Percentiles rank a stretch among this genome's conserved stretches.
Evolutionary conservation across 2,113 vertebrate genomes (phyloP).

Genomic region (Salvelinus fontinalis): DNA sequence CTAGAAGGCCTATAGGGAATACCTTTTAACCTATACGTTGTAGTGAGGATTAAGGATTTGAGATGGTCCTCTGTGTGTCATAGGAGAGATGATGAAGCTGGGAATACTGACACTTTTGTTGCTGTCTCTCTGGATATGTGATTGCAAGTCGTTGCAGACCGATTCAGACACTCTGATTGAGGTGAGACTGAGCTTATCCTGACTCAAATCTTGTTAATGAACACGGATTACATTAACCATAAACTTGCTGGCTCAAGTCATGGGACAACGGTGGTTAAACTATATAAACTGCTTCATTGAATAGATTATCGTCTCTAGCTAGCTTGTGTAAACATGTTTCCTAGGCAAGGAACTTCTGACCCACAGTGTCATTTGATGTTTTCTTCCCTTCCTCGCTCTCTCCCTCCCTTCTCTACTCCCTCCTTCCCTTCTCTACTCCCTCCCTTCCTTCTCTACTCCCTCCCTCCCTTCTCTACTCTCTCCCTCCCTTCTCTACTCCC

Average conservation of each 20-base stretch:
- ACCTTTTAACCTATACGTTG: too few species aligned
- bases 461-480: too few species aligned
- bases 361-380: neutral
- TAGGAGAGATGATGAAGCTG: neutral
- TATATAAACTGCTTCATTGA: neutral
- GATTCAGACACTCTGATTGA: neutral
- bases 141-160: neutral
- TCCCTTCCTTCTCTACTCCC: too few species aligned
- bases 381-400: neutral
- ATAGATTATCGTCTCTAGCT: neutral
- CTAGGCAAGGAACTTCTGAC: neutral
- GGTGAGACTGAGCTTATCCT: too few species aligned
- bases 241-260: neutral
- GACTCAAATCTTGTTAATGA: neutral
- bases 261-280: neutral
- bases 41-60: too few species aligned
- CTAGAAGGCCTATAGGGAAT: too few species aligned
- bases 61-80: too few species aligned
- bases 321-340: neutral
- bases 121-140: neutral
- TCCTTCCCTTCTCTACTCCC: neutral
- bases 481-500: too few species aligned
- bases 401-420: neutral
- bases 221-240: neutral
- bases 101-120: neutral